Evolutionary conservation across 2,797 vertebrate species (phyloP).

Genomic region (Ispidina picta): DNA sequence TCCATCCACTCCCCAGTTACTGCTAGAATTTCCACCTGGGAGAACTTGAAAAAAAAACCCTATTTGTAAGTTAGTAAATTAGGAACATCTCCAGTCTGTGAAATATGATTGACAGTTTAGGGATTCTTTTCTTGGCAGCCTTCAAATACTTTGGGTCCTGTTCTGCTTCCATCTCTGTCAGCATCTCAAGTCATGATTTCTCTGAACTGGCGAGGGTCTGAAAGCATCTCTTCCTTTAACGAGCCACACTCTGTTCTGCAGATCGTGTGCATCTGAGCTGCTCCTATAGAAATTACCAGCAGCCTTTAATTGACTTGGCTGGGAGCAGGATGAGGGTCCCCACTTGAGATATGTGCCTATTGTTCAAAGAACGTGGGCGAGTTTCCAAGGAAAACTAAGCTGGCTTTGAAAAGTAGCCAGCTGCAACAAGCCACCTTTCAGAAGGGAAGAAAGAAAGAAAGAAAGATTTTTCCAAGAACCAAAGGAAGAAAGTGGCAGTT

Average conservation of each 20-base stretch:
- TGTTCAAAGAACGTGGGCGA: background rate
- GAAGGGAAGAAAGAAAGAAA: background rate
- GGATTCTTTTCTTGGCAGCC: conserved; percentile 70
- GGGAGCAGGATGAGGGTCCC: conserved; percentile 44
- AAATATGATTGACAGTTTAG: conserved; percentile 61
- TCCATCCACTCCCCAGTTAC: conserved; percentile 55
- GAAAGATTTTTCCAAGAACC: conserved; percentile 42
- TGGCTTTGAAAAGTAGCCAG: conserved; percentile 43
- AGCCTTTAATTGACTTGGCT: conserved; percentile 38
- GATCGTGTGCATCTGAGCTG: conserved; percentile 47
- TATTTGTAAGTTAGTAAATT: conserved; percentile 69
- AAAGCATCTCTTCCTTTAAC: conserved; percentile 15
- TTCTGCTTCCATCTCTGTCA: conserved; percentile 61
- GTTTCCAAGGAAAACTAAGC: conserved; percentile 14
- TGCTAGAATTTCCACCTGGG: conserved; percentile 72
- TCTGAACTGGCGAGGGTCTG: conserved; percentile 35
- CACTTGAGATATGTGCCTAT: background rate
- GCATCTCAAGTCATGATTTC: conserved; percentile 9
- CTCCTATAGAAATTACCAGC: conserved; percentile 19
- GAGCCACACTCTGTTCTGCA: background rate
- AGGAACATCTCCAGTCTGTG: conserved; percentile 56
- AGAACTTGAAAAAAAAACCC: conserved; percentile 58
- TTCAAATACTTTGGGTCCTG: conserved; percentile 62
- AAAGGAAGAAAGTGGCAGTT: conserved; percentile 61
- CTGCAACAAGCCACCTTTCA: conserved; percentile 52